Evolutionary conservation across 2,888 invertebrate species (phyloP), one percentile per base, ranked within the genome.

Genomic region (Meandrusa payeni): DNA sequence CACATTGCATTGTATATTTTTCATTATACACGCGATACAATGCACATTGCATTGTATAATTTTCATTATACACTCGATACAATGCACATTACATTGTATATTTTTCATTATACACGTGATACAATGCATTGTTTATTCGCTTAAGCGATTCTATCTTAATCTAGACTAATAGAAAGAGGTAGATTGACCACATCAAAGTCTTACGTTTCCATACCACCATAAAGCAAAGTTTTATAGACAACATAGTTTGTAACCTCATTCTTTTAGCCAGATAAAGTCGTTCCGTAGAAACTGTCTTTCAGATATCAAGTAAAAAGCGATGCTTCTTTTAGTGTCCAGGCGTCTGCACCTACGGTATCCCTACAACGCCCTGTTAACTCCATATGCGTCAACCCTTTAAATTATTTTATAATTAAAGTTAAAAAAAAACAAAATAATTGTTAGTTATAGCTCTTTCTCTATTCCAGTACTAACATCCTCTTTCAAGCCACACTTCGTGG

Each of bases 301-400:
- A 65, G 56, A 15, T 15, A 15, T 15, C 15, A 15, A 15, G 2
- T 15, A 4, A 41, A 59, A 59, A 68, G 56, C 59, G 52, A 61
- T 63, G 65, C 70, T 72, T 70, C 75, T 64, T 70, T 55, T 52
- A 66, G 62, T 62, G 61, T 49, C 46, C 44, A 11, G n/a, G 28
- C 9, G 20, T 19, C 3, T 22, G 43, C 6, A 20, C 15, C 12
- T 46, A 45, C 48, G 47, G 55, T 59, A 52, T 50, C 53, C 46
- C 61, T 70, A 69, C 61, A 40, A 61, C 63, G 76, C 76, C 76
- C 78, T 78, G 76, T 73, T 55, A 57, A 55, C 52, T 70, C 69
- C 71, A 52, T 59, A 54, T 50, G 50, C 4, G n/a, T n/a, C n/a
- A n/a, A n/a, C n/a, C n/a, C n/a, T n/a, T n/a, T n/a, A n/a, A n/a